Evolutionary conservation across 2,888 invertebrate genomes (phyloP).

Genomic region (Agrilus cyanescens): DNA sequence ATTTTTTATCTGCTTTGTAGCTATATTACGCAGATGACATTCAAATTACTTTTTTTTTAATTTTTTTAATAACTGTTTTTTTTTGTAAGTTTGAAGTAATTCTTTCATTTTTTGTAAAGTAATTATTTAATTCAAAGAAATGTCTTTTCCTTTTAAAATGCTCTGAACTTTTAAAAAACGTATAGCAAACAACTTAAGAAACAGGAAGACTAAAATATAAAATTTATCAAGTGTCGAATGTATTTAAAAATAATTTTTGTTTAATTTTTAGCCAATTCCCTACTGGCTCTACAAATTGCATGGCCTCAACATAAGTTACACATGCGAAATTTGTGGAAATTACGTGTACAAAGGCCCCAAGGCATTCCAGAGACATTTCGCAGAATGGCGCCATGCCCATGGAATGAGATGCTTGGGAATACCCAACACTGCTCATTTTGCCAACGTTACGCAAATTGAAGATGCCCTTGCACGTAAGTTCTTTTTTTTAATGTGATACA

Average conservation of each 20-base stretch:
- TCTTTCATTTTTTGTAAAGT: conserved; percentile 3
- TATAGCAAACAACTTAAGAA: no score
- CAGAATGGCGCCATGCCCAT: conserved; percentile 79
- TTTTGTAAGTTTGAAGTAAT: no score
- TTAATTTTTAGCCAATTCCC: conserved; percentile 53
- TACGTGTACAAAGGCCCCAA: conserved; percentile 98
- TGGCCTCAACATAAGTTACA: conserved; percentile 96
- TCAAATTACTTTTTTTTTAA: conserved; percentile 5
- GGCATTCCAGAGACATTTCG: conserved; percentile 98
- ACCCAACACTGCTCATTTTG: conserved; percentile 99
- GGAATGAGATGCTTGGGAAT: conserved; percentile 99
- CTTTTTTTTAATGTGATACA: no score
- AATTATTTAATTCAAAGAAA: neutral
- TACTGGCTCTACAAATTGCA: conserved; percentile 99
- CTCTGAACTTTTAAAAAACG: no score
- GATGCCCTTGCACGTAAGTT: conserved; percentile 84
- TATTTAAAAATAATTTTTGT: neutral
- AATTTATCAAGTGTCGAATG: neutral
- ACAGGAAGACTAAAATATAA: neutral
- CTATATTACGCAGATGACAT: no score
- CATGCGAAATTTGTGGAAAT: conserved; percentile 99
- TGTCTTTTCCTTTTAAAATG: no score
- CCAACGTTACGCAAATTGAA: conserved; percentile 97
- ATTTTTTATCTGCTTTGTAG: neutral
- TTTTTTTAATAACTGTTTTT: neutral